Evolutionary conservation across 2,113 vertebrate species (phyloP).

Genomic region (Amphiprion ocellaris): DNA sequence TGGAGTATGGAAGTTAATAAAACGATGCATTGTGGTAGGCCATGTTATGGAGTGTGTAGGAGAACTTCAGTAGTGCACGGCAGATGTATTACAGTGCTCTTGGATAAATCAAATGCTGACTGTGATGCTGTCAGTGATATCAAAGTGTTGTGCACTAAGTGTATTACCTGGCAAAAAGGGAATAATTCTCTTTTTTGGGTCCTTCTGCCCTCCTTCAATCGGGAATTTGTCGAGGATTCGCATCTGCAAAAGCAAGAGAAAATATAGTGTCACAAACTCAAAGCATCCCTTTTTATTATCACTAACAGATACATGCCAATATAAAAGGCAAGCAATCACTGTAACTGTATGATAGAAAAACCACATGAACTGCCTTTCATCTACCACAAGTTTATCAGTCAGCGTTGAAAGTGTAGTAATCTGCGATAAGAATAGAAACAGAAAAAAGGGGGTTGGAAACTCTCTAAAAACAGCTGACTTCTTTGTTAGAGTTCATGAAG

Average conservation of each 20-base stretch:
- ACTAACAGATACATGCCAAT: neutral
- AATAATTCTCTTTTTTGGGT: conserved; percentile 97
- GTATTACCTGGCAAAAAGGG: conserved; percentile 94
- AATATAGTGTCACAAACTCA: neutral
- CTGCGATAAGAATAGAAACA: conserved; percentile 27
- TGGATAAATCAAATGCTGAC: neutral
- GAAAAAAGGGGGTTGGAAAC: neutral
- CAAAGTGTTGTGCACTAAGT: neutral
- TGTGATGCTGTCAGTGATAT: neutral
- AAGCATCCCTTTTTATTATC: neutral
- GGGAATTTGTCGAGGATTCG: conserved; percentile 97
- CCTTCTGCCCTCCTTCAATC: conserved; percentile 95
- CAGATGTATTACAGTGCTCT: conserved; percentile 23
- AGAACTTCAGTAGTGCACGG: conserved; percentile 7
- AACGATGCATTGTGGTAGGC: conserved; percentile 57
- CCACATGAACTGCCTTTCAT: conserved; percentile 28
- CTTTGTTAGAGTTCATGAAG: conserved; percentile 46
- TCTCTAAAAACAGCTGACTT: conserved; percentile 35
- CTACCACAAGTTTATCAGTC: conserved; percentile 28
- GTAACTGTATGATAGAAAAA: conserved; percentile 2
- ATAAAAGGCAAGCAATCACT: conserved; percentile 3
- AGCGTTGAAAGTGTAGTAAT: conserved; percentile 46
- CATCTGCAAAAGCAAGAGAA: conserved; percentile 86
- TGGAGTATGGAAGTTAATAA: conserved; percentile 49
- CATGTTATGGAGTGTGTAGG: conserved; percentile 39